Conservation (phyloP, 2,113 vertebrate genomes). For the Damaliscus lunatus region DNA sequence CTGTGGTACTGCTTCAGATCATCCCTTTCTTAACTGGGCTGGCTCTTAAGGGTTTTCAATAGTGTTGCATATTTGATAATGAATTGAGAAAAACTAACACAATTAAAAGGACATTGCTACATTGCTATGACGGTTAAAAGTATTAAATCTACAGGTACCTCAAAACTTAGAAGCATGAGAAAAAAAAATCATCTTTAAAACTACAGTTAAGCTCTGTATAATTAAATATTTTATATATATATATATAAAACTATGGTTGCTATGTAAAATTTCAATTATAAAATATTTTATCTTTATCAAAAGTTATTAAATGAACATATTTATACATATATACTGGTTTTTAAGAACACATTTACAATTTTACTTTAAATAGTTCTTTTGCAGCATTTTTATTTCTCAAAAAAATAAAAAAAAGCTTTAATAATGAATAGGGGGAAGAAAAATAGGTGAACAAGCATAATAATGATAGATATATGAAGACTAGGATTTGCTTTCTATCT, state of each 20-base stretch:
- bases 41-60: neutral
- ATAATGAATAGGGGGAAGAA: neutral
- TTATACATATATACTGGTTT: neutral
- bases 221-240: neutral
- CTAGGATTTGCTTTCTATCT: neutral
- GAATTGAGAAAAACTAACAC: neutral
- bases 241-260: neutral
- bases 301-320: neutral
- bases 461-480: neutral
- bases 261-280: neutral
- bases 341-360: neutral
- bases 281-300: neutral
- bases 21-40: neutral
- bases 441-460: neutral
- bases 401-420: neutral
- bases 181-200: neutral
- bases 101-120: neutral
- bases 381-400: neutral
- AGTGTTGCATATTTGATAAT: neutral
- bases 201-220: neutral
- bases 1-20: neutral
- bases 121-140: neutral
- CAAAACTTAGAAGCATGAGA: neutral
- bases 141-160: neutral
- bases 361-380: neutral